phyloP scores from a whole-genome alignment of 23 tunicate genomes.

The Pegea sp. region DNA sequence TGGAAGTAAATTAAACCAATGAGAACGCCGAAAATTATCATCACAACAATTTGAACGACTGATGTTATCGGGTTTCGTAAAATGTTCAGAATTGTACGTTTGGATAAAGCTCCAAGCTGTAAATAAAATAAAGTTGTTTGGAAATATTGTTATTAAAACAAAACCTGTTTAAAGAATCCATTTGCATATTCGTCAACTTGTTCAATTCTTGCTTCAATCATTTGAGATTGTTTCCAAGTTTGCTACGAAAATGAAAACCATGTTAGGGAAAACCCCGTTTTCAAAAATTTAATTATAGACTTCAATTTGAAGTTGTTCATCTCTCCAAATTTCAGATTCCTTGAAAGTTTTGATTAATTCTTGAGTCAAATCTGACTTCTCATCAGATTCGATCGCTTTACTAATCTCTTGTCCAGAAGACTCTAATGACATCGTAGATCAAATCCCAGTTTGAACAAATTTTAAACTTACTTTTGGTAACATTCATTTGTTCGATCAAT shows the following conservation, averaged over 20 bases:
- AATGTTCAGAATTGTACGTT: constrained; percentile 54
- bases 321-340: background rate
- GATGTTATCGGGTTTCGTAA: constrained; percentile 89
- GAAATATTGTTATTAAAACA: background rate
- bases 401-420: too few species aligned
- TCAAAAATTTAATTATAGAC: too few species aligned
- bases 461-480: too few species aligned
- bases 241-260: too few species aligned
- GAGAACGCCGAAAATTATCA: constrained; percentile 61
- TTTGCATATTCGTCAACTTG: constrained; percentile 21
- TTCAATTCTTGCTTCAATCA: too few species aligned
- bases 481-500: constrained; percentile 18
- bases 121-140: background rate
- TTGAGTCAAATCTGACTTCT: too few species aligned
- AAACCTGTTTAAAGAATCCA: constrained; percentile 70
- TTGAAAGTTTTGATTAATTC: constrained; percentile 1
- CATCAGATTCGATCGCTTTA: too few species aligned
- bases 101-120: constrained; percentile 22
- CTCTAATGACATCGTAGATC: too few species aligned
- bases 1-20: constrained; percentile 84
- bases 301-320: background rate
- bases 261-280: too few species aligned
- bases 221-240: too few species aligned
- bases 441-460: too few species aligned
- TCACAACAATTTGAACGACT: constrained; percentile 60